phyloP scores from a whole-genome alignment of 2,888 invertebrate species.

The Alsophila aescularia region DNA sequence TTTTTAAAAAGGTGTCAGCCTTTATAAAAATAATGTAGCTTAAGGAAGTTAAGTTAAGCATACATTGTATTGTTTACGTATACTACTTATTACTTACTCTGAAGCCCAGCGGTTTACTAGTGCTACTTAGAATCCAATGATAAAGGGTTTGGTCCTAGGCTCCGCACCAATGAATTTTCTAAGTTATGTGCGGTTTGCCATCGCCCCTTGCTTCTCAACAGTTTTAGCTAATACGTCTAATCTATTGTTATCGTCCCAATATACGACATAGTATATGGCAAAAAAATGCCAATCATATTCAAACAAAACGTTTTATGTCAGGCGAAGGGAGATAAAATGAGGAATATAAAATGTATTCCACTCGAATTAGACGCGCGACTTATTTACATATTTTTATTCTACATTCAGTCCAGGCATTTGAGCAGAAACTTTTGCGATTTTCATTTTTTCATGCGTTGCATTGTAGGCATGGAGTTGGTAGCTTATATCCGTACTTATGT shows the following conservation, averaged over 20 bases:
- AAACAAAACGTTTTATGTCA: slow-evolving; percentile 16
- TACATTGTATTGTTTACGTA: no score
- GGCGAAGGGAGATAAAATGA: slow-evolving; percentile 21
- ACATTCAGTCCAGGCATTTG: slow-evolving; percentile 20
- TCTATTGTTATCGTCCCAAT: neutral
- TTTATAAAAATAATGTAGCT: no score
- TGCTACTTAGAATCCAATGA: no score
- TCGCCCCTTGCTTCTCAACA: no score
- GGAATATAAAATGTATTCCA: slow-evolving; percentile 25
- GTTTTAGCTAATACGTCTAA: no score
- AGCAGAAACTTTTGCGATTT: slow-evolving; percentile 22
- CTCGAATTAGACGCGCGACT: slow-evolving; percentile 18
- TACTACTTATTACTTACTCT: no score
- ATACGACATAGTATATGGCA: neutral
- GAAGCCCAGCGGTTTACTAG: no score
- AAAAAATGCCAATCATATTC: slow-evolving; percentile 13
- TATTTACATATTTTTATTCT: slow-evolving; percentile 27
- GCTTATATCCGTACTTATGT: neutral
- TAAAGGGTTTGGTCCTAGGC: no score
- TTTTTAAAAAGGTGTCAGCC: no score
- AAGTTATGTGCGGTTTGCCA: no score
- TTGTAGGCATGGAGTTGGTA: slow-evolving; percentile 1
- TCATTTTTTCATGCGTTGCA: slow-evolving; percentile 14
- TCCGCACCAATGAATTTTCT: no score
- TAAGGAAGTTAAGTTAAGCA: no score